Evolutionary conservation across 1,140 invertebrate species (phyloP).

Genomic region (Argopecten irradians): DNA sequence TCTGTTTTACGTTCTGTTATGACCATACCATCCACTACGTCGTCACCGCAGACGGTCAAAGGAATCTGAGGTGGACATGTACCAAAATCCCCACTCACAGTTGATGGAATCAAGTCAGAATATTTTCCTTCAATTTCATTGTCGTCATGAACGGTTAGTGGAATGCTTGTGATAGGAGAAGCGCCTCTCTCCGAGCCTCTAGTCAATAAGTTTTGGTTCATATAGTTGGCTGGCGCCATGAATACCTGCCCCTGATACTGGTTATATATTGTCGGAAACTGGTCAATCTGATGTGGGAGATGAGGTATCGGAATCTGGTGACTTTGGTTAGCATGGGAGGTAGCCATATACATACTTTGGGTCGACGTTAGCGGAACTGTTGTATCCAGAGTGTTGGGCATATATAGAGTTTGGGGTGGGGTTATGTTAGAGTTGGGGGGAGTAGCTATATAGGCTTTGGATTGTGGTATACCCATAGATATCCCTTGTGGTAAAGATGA

Average conservation of each 20-base stretch:
- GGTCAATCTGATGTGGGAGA: not conserved
- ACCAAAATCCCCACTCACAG: not conserved
- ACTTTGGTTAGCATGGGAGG: not conserved
- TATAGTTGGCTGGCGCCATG: not conserved
- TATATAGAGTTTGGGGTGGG: not conserved
- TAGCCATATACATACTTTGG: not conserved
- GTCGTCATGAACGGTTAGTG: not conserved
- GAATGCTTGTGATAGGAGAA: not conserved
- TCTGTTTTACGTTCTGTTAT: not conserved
- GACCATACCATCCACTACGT: not conserved
- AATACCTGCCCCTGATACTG: not conserved
- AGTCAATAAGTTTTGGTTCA: not conserved
- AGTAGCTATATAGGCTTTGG: not conserved
- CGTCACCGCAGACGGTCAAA: not conserved
- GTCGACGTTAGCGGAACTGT: not conserved
- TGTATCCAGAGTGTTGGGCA: not conserved
- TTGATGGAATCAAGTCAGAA: not conserved
- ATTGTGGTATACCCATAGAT: not conserved
- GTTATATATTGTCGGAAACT: not conserved
- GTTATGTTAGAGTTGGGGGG: not conserved
- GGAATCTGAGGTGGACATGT: slow-evolving; percentile 7
- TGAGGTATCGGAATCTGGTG: not conserved
- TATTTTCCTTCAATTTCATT: not conserved
- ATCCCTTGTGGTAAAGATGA: not conserved
- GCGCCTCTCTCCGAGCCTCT: not conserved